Conservation (phyloP, 2,113 vertebrate species). For the Bungarus multicinctus region DNA sequence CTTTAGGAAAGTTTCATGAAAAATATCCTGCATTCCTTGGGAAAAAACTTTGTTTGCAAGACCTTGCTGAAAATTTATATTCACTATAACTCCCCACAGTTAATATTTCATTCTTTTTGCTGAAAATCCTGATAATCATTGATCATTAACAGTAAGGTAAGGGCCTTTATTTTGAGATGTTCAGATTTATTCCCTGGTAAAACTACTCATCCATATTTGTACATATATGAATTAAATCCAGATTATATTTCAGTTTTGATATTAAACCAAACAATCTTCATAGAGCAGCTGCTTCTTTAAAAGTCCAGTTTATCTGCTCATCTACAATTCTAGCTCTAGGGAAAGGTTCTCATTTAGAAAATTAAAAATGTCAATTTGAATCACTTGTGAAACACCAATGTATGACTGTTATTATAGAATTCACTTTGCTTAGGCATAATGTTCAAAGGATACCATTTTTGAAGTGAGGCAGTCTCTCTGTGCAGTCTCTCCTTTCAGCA, state of each 20-base stretch:
- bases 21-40: conserved; percentile 45
- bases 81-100: conserved; percentile 30
- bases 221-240: neutral
- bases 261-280: neutral
- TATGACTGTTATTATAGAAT: neutral
- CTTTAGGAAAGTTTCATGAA: conserved; percentile 41
- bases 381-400: neutral
- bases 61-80: conserved; percentile 41
- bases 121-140: conserved; percentile 11
- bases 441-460: neutral
- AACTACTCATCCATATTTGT: neutral
- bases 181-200: neutral
- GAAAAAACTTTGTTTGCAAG: conserved; percentile 50
- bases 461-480: neutral
- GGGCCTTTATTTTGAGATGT: neutral
- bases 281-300: neutral
- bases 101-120: conserved; percentile 14
- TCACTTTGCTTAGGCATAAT: neutral
- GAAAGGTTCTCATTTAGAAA: neutral
- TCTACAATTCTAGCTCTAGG: neutral
- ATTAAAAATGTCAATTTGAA: neutral
- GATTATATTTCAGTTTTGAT: neutral
- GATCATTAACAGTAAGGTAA: conserved; percentile 27
- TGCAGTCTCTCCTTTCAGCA: neutral
- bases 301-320: neutral